These are phyloP conservation scores for Brotula barbata DNA, from an alignment of 2,797 vertebrate species.

Conservation along the genomic window DNA sequence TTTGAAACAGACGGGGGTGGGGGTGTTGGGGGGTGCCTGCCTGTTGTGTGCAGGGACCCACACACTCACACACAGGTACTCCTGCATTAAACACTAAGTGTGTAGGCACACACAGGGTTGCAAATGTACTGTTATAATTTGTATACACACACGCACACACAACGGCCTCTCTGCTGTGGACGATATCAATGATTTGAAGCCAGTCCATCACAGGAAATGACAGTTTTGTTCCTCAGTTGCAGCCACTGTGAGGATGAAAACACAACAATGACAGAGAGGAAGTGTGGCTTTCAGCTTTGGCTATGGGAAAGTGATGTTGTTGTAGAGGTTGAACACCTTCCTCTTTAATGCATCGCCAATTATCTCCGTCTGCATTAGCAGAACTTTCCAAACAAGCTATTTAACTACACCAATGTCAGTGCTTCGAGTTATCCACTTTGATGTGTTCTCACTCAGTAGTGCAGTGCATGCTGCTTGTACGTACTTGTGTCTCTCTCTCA, in stretches of 20 bases:
- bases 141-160: background rate
- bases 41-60: constrained; percentile 19
- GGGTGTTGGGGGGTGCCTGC: background rate
- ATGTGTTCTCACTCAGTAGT: constrained; percentile 43
- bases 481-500: constrained; percentile 26
- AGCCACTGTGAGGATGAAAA: constrained; percentile 58
- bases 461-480: constrained; percentile 15
- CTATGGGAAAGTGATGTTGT: constrained; percentile 10
- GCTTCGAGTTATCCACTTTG: constrained; percentile 39
- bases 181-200: constrained; percentile 48
- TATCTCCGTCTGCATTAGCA: constrained; percentile 40
- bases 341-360: constrained; percentile 46
- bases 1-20: constrained; percentile 31
- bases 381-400: constrained; percentile 47
- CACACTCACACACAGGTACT: constrained; percentile 31
- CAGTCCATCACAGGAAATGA: constrained; percentile 54
- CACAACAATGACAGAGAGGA: constrained; percentile 60
- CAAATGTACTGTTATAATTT: background rate
- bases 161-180: constrained; percentile 31
- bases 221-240: constrained; percentile 59
- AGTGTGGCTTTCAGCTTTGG: constrained; percentile 24
- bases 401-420: constrained; percentile 28
- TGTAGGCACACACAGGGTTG: constrained; percentile 1
- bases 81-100: constrained; percentile 27
- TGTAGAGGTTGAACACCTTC: constrained; percentile 22